phyloP scores from a whole-genome alignment of 2,888 invertebrate genomes.

The Spilosoma lubricipeda region DNA sequence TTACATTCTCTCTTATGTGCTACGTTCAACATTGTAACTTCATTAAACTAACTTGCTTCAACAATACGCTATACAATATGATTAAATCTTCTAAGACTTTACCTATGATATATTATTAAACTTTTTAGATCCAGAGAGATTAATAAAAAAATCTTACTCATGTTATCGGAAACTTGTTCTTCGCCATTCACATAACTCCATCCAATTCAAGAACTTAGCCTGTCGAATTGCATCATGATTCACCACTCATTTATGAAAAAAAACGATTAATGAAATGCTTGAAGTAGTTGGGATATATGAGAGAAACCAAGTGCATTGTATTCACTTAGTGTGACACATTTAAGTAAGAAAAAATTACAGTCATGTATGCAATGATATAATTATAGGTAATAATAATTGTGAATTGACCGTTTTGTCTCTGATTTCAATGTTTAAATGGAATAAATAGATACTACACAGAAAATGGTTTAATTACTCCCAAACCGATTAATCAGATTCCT shows the following conservation, averaged over 20 bases:
- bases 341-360: too few species aligned
- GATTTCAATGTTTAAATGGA: not conserved
- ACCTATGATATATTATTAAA: not conserved
- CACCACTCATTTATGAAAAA: not conserved
- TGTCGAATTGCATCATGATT: not conserved
- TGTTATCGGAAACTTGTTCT: not conserved
- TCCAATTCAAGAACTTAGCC: not conserved
- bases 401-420: too few species aligned
- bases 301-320: not conserved
- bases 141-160: not conserved
- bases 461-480: not conserved
- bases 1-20: conserved; percentile 3
- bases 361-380: too few species aligned
- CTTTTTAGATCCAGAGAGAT: not conserved
- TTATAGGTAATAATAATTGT: too few species aligned
- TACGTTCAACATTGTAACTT: conserved; percentile 3
- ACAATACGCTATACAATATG: not conserved
- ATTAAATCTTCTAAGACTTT: not conserved
- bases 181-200: not conserved
- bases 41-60: conserved; percentile 7
- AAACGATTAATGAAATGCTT: not conserved
- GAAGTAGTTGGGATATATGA: not conserved
- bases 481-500: not conserved
- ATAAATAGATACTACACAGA: not conserved
- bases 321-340: not conserved